These are phyloP conservation scores for Pomatorhinus ruficollis DNA, from an alignment of 2,113 vertebrate genomes.

Conservation along the genomic window DNA sequence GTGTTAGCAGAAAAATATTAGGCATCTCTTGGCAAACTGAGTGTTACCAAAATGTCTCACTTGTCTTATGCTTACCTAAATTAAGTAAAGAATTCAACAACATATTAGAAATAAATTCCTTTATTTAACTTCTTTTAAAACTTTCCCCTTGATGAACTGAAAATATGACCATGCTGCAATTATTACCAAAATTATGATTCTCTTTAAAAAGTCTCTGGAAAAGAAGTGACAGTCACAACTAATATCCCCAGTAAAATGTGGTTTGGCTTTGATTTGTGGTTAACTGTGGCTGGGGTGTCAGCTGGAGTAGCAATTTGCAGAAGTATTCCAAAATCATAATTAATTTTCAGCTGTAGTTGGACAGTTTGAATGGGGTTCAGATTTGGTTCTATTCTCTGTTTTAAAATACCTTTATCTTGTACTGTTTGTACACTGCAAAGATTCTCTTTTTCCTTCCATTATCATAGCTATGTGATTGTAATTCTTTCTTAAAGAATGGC, in stretches of 20 bases:
- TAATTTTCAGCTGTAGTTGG: not conserved
- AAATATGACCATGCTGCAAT: not conserved
- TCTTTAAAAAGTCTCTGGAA: not conserved
- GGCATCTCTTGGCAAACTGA: not conserved
- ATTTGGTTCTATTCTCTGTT: not conserved
- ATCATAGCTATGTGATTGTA: not conserved
- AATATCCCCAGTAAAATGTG: not conserved
- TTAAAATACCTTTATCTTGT: not conserved
- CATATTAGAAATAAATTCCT: not conserved
- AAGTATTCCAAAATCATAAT: conserved; percentile 15
- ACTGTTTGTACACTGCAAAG: not conserved
- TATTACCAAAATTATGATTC: not conserved
- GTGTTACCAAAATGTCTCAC: not conserved
- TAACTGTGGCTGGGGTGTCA: not conserved
- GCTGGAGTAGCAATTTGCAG: conserved; percentile 5
- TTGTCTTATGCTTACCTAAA: not conserved
- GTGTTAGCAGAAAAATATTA: not conserved
- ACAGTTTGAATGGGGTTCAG: not conserved
- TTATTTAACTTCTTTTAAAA: not conserved
- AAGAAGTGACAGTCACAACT: not conserved
- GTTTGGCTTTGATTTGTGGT: conserved; percentile 39
- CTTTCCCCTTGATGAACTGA: not conserved
- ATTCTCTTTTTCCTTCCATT: not conserved
- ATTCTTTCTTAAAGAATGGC: not conserved
- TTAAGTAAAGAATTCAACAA: not conserved